Evolutionary conservation across 2,797 vertebrate species (phyloP).

Genomic region (Brachyrhaphis roseni): DNA sequence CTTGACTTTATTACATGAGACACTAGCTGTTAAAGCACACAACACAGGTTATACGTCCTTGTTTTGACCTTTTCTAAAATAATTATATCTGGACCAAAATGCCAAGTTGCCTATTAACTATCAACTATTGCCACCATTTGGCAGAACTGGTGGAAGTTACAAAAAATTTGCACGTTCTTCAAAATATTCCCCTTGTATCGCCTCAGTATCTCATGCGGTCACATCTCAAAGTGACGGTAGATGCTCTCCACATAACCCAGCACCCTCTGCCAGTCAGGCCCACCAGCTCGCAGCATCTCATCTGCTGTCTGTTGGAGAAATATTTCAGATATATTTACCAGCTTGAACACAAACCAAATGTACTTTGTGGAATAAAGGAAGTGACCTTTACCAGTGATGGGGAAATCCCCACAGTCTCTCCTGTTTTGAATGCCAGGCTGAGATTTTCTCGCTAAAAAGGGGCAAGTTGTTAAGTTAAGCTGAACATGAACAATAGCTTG

Average conservation of each 20-base stretch:
- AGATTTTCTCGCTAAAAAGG: constrained; percentile 81
- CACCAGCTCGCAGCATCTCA: constrained; percentile 82
- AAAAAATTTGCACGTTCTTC: not conserved
- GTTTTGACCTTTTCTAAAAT: not conserved
- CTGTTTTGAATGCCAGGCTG: constrained; percentile 83
- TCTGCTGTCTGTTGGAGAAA: constrained; percentile 75
- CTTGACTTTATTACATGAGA: not conserved
- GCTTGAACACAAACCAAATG: not conserved
- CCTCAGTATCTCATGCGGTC: constrained; percentile 35
- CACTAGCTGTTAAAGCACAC: constrained; percentile 6
- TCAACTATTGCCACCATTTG: constrained; percentile 2
- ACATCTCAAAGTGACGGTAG: constrained; percentile 88
- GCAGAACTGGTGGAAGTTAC: not conserved
- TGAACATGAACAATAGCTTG: constrained; percentile 4
- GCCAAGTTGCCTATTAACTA: constrained; percentile 1
- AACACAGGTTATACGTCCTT: not conserved
- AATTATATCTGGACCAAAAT: not conserved
- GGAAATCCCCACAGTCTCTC: constrained; percentile 79
- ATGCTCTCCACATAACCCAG: constrained; percentile 85
- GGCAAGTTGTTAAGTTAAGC: not conserved
- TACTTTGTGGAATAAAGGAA: not conserved
- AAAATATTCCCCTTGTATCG: constrained; percentile 2
- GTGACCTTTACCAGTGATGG: constrained; percentile 74
- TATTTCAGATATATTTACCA: not conserved
- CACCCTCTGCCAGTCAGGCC: constrained; percentile 87